These are phyloP conservation scores for Dicroscelio sp. DNA, from an alignment of 2,888 invertebrate genomes.

Conservation along the genomic window DNA sequence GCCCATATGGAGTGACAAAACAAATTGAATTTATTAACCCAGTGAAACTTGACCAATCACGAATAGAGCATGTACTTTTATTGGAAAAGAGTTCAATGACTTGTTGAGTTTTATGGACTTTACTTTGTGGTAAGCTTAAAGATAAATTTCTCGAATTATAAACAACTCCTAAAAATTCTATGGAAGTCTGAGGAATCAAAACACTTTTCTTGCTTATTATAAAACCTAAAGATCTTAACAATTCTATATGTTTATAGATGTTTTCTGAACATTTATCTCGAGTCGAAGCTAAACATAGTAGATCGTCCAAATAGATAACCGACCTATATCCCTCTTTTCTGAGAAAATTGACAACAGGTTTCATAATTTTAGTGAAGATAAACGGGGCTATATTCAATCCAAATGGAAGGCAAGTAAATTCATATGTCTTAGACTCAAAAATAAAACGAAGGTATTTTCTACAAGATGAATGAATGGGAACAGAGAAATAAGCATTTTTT, in stretches of 20 bases:
- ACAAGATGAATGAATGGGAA: constrained; percentile 24
- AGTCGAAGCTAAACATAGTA: background rate
- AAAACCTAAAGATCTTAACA: background rate
- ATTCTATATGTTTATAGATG: background rate
- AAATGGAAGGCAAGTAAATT: constrained; percentile 57
- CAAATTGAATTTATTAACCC: background rate
- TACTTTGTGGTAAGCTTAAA: background rate
- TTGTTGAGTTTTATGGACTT: background rate
- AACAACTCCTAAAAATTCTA: background rate
- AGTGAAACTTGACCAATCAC: background rate
- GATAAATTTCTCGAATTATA: background rate
- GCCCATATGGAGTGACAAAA: background rate
- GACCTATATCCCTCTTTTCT: background rate
- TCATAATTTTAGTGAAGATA: constrained; percentile 62
- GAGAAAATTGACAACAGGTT: constrained; percentile 13
- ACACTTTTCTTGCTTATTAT: background rate
- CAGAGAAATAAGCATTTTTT: constrained; percentile 47
- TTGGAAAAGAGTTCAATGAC: background rate
- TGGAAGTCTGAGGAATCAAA: background rate
- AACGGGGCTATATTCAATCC: constrained; percentile 49
- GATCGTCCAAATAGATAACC: constrained; percentile 20
- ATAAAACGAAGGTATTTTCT: constrained; percentile 53
- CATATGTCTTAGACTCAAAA: constrained; percentile 40
- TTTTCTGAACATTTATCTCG: background rate
- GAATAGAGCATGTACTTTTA: background rate